Conservation (phyloP, 2,797 vertebrate species). For the Acanthurus tractus region DNA sequence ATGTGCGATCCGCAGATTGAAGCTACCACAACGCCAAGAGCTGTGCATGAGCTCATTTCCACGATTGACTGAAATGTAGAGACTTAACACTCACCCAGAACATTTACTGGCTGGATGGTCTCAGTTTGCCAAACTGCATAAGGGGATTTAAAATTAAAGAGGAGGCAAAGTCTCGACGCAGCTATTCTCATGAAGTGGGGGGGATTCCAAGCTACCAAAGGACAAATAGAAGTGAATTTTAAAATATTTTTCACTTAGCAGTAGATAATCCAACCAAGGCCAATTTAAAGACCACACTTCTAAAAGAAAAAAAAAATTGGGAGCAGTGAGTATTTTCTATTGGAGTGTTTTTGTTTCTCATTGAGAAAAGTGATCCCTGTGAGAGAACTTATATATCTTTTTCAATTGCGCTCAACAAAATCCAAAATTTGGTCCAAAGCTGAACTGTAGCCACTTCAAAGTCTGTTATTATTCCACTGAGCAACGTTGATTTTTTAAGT, state of each 20-base stretch:
- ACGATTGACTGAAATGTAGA: slow-evolving; percentile 75
- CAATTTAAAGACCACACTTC: slow-evolving; percentile 24
- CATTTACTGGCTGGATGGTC: slow-evolving; percentile 80
- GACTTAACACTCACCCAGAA: slow-evolving; percentile 77
- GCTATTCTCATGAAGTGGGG: slow-evolving; percentile 44
- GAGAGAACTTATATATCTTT: slow-evolving; percentile 5
- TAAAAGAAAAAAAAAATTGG: neutral
- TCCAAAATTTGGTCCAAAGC: neutral
- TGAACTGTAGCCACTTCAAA: slow-evolving; percentile 47
- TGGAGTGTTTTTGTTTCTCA: neutral
- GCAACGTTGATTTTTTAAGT: slow-evolving; percentile 72
- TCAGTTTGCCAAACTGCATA: slow-evolving; percentile 77
- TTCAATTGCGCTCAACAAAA: slow-evolving; percentile 10
- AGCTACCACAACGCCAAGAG: slow-evolving; percentile 49
- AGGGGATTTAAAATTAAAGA: slow-evolving; percentile 77
- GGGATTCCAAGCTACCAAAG: slow-evolving; percentile 35
- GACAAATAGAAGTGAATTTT: slow-evolving; percentile 48
- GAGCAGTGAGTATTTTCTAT: neutral
- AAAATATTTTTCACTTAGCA: slow-evolving; percentile 55
- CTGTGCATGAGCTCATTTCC: slow-evolving; percentile 67
- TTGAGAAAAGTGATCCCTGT: neutral
- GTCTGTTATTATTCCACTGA: slow-evolving; percentile 67
- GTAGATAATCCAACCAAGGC: slow-evolving; percentile 40
- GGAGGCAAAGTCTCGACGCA: slow-evolving; percentile 58
- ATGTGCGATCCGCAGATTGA: slow-evolving; percentile 50